Evolutionary conservation across 2,797 vertebrate genomes (phyloP).

Genomic region (Emydoidea blandingii): DNA sequence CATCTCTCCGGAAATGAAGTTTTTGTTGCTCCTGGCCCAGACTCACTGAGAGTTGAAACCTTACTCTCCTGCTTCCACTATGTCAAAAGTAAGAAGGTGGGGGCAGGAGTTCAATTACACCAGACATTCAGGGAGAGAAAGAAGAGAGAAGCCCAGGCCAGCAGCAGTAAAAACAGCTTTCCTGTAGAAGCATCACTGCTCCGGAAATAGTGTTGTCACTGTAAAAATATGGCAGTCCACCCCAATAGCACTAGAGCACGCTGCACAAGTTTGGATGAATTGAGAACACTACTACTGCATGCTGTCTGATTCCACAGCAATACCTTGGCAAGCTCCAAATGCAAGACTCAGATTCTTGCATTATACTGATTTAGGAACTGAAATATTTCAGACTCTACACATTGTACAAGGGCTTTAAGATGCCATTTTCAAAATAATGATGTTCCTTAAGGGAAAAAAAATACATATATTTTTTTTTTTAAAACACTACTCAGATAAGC

Average conservation of each 20-base stretch:
- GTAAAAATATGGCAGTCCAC: neutral
- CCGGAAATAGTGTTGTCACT: neutral
- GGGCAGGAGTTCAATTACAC: slow-evolving; percentile 14
- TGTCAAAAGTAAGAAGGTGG: slow-evolving; percentile 9
- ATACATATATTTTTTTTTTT: neutral
- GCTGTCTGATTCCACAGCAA: neutral
- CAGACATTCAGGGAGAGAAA: neutral
- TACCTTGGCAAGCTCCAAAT: neutral
- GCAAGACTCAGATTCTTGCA: neutral
- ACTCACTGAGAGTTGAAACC: slow-evolving; percentile 29
- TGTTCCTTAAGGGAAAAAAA: neutral
- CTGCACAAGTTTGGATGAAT: neutral
- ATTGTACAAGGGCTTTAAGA: neutral
- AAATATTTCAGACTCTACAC: neutral
- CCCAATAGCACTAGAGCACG: rapidly evolving
- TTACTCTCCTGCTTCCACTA: slow-evolving; percentile 17
- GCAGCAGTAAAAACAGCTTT: neutral
- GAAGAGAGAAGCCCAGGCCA: neutral
- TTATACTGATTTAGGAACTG: rapidly evolving
- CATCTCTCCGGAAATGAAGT: neutral
- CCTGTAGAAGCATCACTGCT: neutral
- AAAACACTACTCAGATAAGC: neutral
- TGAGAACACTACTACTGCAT: rapidly evolving
- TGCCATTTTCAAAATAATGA: neutral
- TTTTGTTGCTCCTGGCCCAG: neutral